Evolutionary conservation across 37 sponge, comb jelly and placozoan species (phyloP), one percentile per base, ranked within the genome.

Genomic region (Agelas oroides): DNA sequence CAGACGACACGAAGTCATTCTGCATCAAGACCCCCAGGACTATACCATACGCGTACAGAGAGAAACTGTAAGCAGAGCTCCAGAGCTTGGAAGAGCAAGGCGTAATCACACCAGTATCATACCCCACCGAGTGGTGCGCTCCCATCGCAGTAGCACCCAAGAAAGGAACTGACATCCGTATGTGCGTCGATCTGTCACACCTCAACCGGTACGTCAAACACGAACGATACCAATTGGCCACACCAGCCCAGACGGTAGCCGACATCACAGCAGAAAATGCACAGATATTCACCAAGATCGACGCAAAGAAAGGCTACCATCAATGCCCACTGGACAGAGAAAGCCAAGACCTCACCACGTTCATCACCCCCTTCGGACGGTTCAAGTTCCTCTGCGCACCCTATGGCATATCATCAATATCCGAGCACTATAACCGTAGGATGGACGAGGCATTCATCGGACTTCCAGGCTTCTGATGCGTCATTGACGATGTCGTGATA

Each of bases 321-420:
- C 78, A 85, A 33, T 85, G 86, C 61, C 80, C 80, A 28, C 73
- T 86, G 0, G 87, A 86, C 65, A 66, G 71, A 28, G 79, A 79
- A 13, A 71, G 80, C 52, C 80, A 86, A 55, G 69, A 63, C 1
- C 79, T 86, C 2, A 87, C 87, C 27, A 87, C 80, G 12, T 87
- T 87, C 66, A 87, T 87, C 57, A 87, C 87, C 30, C 80, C 87
- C n/a, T n/a, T n/a, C n/a, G n/a, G n/a, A n/a, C n/a, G n/a, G n/a
- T n/a, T n/a, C n/a, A n/a, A n/a, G n/a, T n/a, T n/a, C n/a, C n/a
- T n/a, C n/a, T n/a, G n/a, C n/a, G n/a, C n/a, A n/a, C n/a, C n/a
- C n/a, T n/a, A n/a, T n/a, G n/a, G n/a, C n/a, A n/a, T n/a, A n/a
- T n/a, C n/a, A n/a, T n/a, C n/a, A n/a, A n/a, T n/a, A n/a, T n/a